Base-by-base conservation (phyloP, 2,113 vertebrate genomes). In the Chaenogobius annularis region DNA sequence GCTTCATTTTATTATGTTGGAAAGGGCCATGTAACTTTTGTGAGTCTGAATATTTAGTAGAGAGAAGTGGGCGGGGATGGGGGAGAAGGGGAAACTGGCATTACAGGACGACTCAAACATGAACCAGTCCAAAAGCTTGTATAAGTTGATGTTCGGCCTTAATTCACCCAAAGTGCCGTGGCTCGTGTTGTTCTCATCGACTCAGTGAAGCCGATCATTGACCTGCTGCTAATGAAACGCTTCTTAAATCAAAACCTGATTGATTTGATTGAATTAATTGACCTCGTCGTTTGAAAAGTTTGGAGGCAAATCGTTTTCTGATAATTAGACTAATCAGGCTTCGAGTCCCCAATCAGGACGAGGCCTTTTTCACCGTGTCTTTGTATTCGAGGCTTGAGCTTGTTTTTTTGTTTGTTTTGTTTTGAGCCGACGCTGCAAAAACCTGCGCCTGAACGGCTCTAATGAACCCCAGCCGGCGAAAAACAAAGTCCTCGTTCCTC, bases 221-320 rank as follows among this genome's bases (percentile, higher is more conserved):
- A 40, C 59, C 20, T 63, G 66, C 66, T 72, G 65, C 35, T 10
- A 3, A n/a, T 47, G 10, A n/a, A 31, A 1, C 64, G 17, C 50
- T 26, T 58, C 23, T 56, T 67, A 44, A 73, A 73, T 69, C 10
- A 52, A 61, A 59, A 52, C 22, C 54, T 31, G 52, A 66, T 19
- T 65, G 31, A 62, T 37, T 77, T 15, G 22, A 62, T 68, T 66
- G 7, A 15, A 67, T 50, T 61, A 46, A 5, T 7, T 7, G 48
- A 8, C 23, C n/a, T 47, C n/a, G 58, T 26, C 7, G n/a, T 46
- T 37, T 52, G 8, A 22, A 22, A 20, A 46, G 17, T 66, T 50
- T 17, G 26, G 8, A 66, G 13, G 31, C 22, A 31, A 19, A 35
- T 7, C 14, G 19, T 63, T 69, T 59, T 59, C 56, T 15, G 20